Evolutionary conservation across 92 coral and sea anemone species (phyloP).

Genomic region (Siderastrea radians): DNA sequence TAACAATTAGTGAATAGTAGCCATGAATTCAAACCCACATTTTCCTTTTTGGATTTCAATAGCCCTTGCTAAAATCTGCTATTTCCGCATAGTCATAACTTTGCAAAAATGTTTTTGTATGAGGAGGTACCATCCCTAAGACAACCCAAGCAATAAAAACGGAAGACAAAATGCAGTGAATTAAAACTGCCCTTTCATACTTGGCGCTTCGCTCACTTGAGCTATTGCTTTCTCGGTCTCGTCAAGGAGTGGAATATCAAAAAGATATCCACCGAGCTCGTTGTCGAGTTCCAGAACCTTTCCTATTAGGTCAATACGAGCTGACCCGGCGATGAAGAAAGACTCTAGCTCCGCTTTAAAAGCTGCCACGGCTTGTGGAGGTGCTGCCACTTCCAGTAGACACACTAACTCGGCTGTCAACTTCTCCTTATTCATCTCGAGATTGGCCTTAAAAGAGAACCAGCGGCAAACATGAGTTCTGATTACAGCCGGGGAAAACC

Average conservation of each 20-base stretch:
- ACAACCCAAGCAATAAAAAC: too few species aligned
- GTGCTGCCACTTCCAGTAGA: neutral
- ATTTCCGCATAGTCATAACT: too few species aligned
- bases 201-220: neutral
- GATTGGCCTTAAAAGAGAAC: neutral
- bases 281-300: neutral
- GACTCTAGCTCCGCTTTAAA: neutral
- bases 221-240: neutral
- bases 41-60: too few species aligned
- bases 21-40: too few species aligned
- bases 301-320: neutral
- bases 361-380: neutral
- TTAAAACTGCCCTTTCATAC: neutral
- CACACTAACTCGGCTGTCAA: neutral
- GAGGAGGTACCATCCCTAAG: too few species aligned
- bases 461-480: neutral
- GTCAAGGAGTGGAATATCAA: neutral
- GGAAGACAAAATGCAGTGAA: too few species aligned
- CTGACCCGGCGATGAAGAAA: neutral
- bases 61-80: too few species aligned
- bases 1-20: too few species aligned
- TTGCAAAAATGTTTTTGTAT: too few species aligned
- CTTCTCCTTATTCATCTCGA: neutral
- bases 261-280: neutral
- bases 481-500: neutral